Conservation (phyloP, 2,888 invertebrate species). For the Amblyjoppa fuscipennis region DNA sequence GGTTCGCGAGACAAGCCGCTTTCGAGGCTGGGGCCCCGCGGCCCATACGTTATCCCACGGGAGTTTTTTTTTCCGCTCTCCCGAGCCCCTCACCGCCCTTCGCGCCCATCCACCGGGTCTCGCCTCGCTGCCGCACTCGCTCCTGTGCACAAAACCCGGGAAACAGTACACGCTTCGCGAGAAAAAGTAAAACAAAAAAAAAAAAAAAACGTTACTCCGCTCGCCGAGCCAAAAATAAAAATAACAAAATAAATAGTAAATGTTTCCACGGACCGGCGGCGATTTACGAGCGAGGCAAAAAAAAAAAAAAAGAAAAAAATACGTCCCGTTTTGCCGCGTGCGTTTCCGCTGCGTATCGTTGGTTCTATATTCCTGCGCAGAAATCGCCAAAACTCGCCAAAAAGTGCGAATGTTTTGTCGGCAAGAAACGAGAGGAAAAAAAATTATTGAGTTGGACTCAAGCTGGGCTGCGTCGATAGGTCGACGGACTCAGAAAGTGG, state of each 20-base stretch:
- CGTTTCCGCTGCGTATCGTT: conserved; percentile 50
- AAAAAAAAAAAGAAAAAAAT: conserved; percentile 71
- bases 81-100: conserved; percentile 22
- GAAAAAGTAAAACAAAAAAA: conserved; percentile 31
- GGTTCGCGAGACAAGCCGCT: conserved; percentile 73
- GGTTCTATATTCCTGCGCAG: neutral
- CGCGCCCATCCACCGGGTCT: conserved; percentile 9
- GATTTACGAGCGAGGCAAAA: conserved; percentile 75
- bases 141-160: conserved; percentile 47
- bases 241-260: conserved; percentile 56
- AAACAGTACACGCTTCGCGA: conserved; percentile 51
- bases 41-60: conserved; percentile 65
- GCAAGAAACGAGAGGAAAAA: neutral
- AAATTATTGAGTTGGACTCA: neutral
- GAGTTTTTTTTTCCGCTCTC: conserved; percentile 46
- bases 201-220: conserved; percentile 40
- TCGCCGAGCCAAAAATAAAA: conserved; percentile 54
- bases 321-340: conserved; percentile 70
- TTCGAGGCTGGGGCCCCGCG: conserved; percentile 65
- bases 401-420: conserved; percentile 2
- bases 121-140: conserved; percentile 14
- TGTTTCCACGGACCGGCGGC: conserved; percentile 64
- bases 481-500: neutral
- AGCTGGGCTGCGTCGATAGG: neutral
- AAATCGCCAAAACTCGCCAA: neutral